Conservation (phyloP, 2,113 vertebrate genomes). For the Ceyx cyanopectus region DNA sequence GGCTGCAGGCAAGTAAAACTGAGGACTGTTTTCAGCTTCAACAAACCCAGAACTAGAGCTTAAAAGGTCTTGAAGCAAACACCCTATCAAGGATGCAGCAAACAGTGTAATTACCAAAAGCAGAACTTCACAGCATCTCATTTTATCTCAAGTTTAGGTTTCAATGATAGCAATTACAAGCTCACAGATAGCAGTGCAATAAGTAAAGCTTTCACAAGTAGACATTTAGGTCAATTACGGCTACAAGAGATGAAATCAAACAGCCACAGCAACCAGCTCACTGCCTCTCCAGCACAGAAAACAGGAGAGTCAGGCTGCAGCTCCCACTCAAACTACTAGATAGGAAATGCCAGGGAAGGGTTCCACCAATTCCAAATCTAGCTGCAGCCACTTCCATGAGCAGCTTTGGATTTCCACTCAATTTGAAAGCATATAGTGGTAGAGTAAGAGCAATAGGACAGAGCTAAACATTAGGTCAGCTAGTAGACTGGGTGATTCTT, state of each 20-base stretch:
- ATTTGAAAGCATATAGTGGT: neutral
- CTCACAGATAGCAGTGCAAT: neutral
- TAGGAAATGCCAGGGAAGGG: neutral
- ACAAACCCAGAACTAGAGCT: neutral
- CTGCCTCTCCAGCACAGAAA: neutral
- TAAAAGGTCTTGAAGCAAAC: neutral
- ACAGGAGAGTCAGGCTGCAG: neutral
- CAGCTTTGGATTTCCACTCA: neutral
- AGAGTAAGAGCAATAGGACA: accelerated
- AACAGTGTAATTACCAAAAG: neutral
- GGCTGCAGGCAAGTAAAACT: neutral
- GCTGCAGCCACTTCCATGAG: neutral
- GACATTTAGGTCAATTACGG: neutral
- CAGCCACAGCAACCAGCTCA: neutral
- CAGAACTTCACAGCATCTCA: neutral
- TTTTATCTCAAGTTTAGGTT: neutral
- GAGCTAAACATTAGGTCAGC: neutral
- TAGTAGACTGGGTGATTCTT: neutral
- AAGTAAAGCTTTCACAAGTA: neutral
- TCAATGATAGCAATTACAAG: neutral
- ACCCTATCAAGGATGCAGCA: neutral
- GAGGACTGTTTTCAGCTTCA: neutral
- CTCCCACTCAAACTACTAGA: neutral
- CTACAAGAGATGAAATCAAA: neutral
- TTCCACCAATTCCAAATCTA: neutral